Evolutionary conservation across 2,888 invertebrate species (phyloP).

Genomic region (Heteromyza rotundicornis): DNA sequence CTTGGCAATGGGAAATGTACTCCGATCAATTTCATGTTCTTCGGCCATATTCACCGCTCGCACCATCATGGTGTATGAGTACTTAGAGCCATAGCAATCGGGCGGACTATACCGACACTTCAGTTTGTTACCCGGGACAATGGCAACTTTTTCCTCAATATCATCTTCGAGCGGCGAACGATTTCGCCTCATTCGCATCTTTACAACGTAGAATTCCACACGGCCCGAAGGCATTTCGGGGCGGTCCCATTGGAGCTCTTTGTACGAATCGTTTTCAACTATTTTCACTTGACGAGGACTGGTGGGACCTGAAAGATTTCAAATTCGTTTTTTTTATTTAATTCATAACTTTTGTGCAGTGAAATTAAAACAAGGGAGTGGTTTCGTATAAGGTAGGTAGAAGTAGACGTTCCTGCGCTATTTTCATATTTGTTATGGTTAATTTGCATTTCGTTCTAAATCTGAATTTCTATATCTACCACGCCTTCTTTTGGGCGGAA

Average conservation of each 20-base stretch:
- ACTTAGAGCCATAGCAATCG: slow-evolving; percentile 33
- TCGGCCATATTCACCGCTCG: slow-evolving; percentile 45
- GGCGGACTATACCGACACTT: slow-evolving; percentile 37
- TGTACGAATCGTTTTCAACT: slow-evolving; percentile 21
- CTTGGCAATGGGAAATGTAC: neutral
- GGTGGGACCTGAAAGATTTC: slow-evolving; percentile 41
- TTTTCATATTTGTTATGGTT: too few relatives aligned
- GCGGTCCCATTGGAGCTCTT: slow-evolving; percentile 61
- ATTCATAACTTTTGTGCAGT: neutral
- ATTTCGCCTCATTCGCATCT: slow-evolving; percentile 22
- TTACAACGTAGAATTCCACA: slow-evolving; percentile 66
- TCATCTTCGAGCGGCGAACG: slow-evolving; percentile 18
- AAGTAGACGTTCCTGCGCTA: too few relatives aligned
- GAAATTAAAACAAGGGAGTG: neutral
- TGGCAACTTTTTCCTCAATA: slow-evolving; percentile 26
- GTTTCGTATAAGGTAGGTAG: neutral
- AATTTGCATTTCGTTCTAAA: too few relatives aligned
- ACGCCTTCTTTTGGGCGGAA: too few relatives aligned
- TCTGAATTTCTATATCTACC: too few relatives aligned
- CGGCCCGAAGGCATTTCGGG: slow-evolving; percentile 65
- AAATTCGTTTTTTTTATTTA: slow-evolving; percentile 1
- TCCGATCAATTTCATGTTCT: slow-evolving; percentile 30
- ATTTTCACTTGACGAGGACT: slow-evolving; percentile 34
- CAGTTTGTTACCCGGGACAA: slow-evolving; percentile 28
- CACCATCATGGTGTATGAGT: slow-evolving; percentile 36